These are phyloP conservation scores for Scytalopus superciliaris DNA, from an alignment of 2,113 vertebrate genomes.

Conservation along the genomic window DNA sequence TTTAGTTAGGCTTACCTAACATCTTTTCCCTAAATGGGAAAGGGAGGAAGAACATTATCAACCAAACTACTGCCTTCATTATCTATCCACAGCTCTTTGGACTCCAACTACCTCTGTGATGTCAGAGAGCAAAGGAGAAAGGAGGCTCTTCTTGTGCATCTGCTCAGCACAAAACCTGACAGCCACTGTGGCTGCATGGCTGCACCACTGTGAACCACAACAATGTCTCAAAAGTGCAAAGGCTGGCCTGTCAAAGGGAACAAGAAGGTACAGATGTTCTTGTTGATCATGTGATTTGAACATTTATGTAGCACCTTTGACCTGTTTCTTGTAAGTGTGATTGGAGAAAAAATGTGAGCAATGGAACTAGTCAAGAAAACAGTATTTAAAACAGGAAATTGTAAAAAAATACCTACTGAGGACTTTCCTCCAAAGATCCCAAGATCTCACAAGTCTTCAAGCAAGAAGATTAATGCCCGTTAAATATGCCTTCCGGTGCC, in stretches of 20 bases:
- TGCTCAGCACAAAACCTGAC: not conserved
- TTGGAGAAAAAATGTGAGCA: not conserved
- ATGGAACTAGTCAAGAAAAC: not conserved
- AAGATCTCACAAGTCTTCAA: not conserved
- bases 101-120: accelerated
- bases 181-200: accelerated
- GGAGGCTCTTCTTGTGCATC: not conserved
- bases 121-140: not conserved
- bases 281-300: not conserved
- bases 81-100: not conserved
- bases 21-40: not conserved
- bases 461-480: not conserved
- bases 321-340: not conserved
- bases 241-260: not conserved
- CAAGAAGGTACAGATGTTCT: not conserved
- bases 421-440: not conserved
- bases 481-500: not conserved
- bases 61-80: not conserved
- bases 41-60: not conserved
- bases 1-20: not conserved
- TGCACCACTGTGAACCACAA: not conserved
- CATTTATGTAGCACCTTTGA: not conserved
- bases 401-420: not conserved
- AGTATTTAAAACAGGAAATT: not conserved
- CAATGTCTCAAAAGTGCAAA: not conserved